A percentile compares a stretch with the other conserved stretches of the same genome.
Conservation (phyloP, 2,797 vertebrate genomes). For the Coranthus polyacanthus region DNA sequence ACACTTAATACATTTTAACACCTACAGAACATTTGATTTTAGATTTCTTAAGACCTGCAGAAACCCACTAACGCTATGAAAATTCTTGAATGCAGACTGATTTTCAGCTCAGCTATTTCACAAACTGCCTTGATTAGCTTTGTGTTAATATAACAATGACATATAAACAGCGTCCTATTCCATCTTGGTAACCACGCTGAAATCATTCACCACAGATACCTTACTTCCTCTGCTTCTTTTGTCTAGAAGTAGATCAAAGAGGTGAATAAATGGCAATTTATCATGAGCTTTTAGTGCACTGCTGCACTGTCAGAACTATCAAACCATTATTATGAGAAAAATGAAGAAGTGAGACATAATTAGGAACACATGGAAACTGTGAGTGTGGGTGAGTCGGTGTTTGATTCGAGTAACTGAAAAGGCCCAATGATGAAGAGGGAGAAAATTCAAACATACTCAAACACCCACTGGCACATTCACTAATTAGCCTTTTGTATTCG, state of each 20-base stretch:
- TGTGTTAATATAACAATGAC: not conserved
- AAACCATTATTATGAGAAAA: conserved; percentile 4
- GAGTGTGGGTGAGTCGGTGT: conserved; percentile 45
- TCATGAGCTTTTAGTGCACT: conserved; percentile 5
- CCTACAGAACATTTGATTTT: too few relatives aligned
- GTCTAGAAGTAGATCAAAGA: conserved; percentile 11
- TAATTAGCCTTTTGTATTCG: conserved; percentile 32
- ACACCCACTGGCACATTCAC: conserved; percentile 4
- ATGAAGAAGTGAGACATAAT: conserved; percentile 22
- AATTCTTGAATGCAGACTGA: not conserved
- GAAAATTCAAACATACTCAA: conserved; percentile 22
- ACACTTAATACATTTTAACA: too few relatives aligned
- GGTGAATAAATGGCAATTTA: conserved; percentile 2
- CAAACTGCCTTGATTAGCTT: conserved; percentile 1
- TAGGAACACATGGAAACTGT: conserved; percentile 19
- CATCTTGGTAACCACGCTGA: too few relatives aligned
- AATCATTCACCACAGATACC: not conserved
- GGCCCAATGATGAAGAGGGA: conserved; percentile 30
- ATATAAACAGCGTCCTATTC: not conserved
- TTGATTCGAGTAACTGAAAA: conserved; percentile 34
- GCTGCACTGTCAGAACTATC: not conserved
- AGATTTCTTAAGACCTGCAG: too few relatives aligned
- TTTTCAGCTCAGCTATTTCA: not conserved
- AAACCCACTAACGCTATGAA: not conserved
- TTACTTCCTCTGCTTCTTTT: not conserved